phyloP scores from a whole-genome alignment of 2,888 invertebrate species.

The Apantesis nais region DNA sequence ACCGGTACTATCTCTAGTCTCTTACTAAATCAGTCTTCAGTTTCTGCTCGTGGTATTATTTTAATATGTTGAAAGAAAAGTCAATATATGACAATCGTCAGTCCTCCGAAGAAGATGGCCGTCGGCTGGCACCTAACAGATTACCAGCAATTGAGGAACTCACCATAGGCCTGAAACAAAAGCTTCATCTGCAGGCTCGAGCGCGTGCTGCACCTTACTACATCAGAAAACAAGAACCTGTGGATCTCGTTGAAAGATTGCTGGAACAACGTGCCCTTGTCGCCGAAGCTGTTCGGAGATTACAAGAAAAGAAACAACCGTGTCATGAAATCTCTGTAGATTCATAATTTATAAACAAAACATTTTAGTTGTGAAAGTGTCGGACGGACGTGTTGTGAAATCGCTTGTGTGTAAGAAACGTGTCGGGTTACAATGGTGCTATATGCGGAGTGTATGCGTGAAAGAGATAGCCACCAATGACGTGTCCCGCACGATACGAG shows the following conservation, averaged over 20 bases:
- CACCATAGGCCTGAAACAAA: slow-evolving; percentile 82
- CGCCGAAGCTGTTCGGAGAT: slow-evolving; percentile 82
- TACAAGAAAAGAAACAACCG: slow-evolving; percentile 82
- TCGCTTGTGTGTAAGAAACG: slow-evolving; percentile 84
- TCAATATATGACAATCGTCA: slow-evolving; percentile 73
- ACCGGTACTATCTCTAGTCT: slow-evolving; percentile 68
- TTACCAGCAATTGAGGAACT: slow-evolving; percentile 81
- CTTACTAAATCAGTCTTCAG: slow-evolving; percentile 55
- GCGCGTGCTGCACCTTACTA: slow-evolving; percentile 83
- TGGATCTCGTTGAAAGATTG: slow-evolving; percentile 81
- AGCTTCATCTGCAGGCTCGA: slow-evolving; percentile 82
- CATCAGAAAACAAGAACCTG: slow-evolving; percentile 84
- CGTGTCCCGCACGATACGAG: slow-evolving; percentile 81
- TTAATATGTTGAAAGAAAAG: slow-evolving; percentile 81
- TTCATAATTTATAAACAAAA: slow-evolving; percentile 82
- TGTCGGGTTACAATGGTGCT: slow-evolving; percentile 86
- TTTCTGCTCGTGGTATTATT: slow-evolving; percentile 42
- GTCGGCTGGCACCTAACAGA: slow-evolving; percentile 70
- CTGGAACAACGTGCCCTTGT: slow-evolving; percentile 83
- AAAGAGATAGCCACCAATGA: slow-evolving; percentile 80
- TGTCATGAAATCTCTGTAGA: slow-evolving; percentile 83
- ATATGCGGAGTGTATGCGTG: slow-evolving; percentile 83
- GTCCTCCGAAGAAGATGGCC: slow-evolving; percentile 66
- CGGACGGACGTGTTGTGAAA: slow-evolving; percentile 82
- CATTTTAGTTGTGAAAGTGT: slow-evolving; percentile 85